A percentile compares a stretch with the other conserved stretches of the same genome.
These are phyloP conservation scores for Emydocephalus ijimae DNA, from an alignment of 2,113 vertebrate species.

Conservation along the genomic window DNA sequence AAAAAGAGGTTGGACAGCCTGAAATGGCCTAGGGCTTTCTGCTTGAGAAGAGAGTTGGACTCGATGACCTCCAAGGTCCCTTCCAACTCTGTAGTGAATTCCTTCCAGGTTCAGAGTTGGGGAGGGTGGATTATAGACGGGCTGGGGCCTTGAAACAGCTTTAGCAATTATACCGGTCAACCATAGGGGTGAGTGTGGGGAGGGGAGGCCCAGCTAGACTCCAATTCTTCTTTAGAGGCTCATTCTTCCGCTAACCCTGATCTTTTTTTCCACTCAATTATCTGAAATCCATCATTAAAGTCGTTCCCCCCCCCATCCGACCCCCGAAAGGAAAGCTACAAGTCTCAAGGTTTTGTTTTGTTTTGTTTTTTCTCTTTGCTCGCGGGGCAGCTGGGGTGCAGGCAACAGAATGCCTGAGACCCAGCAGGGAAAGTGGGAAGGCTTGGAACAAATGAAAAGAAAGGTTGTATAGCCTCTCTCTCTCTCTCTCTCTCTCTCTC, in stretches of 20 bases:
- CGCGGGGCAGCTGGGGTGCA: slow-evolving; percentile 1
- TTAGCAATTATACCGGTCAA: neutral
- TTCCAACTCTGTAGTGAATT: neutral
- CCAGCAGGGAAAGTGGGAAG: slow-evolving; percentile 12
- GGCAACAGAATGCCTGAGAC: neutral
- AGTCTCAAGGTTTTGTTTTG: slow-evolving; percentile 23
- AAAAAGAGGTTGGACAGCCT: neutral
- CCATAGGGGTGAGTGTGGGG: neutral
- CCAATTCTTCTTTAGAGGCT: slow-evolving; percentile 21
- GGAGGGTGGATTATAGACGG: slow-evolving; percentile 30
- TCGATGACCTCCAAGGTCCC: neutral
- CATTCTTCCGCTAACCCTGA: neutral
- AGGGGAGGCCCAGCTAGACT: slow-evolving; percentile 30
- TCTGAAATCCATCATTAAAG: slow-evolving; percentile 27
- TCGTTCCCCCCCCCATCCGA: neutral
- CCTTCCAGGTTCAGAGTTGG: slow-evolving; percentile 23
- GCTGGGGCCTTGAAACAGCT: slow-evolving; percentile 31
- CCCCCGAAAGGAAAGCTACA: slow-evolving; percentile 19
- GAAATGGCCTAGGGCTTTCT: fast-evolving
- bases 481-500: too few species aligned
- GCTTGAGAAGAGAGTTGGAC: neutral
- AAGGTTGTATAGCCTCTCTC: neutral
- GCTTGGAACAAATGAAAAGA: neutral
- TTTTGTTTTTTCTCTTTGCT: neutral
- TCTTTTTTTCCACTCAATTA: neutral